phyloP scores from a whole-genome alignment of 2,113 vertebrate species.

The Recurvirostra avosetta region DNA sequence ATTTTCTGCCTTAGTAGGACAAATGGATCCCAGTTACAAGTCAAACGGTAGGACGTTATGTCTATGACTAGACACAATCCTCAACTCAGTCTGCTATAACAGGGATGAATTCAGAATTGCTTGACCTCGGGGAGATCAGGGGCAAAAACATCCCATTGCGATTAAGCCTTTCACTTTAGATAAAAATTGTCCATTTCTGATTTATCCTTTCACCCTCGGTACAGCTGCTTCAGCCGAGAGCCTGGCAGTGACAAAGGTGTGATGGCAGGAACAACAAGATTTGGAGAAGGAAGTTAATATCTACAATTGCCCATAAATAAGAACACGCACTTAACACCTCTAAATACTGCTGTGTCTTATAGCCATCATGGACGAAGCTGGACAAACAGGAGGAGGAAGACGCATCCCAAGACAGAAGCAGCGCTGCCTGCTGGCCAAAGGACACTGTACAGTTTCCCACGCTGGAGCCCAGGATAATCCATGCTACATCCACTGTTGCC shows the following conservation, averaged over 20 bases:
- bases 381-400: background rate
- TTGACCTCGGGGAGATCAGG: background rate
- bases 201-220: background rate
- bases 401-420: fast-evolving
- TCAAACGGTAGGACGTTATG: background rate
- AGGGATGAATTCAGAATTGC: background rate
- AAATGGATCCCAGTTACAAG: background rate
- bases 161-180: background rate
- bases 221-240: background rate
- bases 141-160: background rate
- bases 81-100: background rate
- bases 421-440: no score
- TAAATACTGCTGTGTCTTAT: background rate
- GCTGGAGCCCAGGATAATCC: background rate
- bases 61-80: background rate
- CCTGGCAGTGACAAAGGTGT: no score
- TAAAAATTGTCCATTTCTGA: background rate
- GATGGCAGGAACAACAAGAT: background rate
- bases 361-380: background rate
- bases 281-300: background rate
- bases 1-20: background rate
- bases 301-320: background rate
- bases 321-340: background rate
- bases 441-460: fast-evolving
- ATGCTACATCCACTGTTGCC: fast-evolving